These are phyloP conservation scores for Phyllostomus discolor DNA, from an alignment of 2,113 vertebrate species.

Conservation along the genomic window DNA sequence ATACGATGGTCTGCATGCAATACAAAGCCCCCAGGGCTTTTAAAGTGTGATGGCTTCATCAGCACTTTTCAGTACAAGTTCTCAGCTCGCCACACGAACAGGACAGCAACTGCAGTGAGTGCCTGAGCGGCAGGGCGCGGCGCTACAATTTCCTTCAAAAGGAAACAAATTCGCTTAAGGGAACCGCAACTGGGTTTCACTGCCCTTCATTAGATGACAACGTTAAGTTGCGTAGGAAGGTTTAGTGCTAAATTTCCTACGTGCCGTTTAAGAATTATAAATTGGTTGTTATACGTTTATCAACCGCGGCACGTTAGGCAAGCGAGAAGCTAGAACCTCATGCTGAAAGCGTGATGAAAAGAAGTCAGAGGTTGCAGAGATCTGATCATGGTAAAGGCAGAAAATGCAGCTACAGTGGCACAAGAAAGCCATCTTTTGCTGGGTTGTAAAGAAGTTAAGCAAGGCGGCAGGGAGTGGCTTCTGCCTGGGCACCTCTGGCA, in stretches of 20 bases:
- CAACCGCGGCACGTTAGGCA: background rate
- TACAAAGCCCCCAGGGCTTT: background rate
- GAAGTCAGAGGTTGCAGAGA: background rate
- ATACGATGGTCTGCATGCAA: background rate
- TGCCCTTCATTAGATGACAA: slow-evolving; percentile 20
- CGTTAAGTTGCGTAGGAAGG: background rate
- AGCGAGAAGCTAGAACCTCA: background rate
- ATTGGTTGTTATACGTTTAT: background rate
- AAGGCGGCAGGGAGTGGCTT: background rate
- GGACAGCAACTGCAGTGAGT: background rate
- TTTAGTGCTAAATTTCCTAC: background rate
- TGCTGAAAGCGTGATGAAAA: background rate
- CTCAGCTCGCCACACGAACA: slow-evolving; percentile 20
- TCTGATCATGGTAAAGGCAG: background rate
- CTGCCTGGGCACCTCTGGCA: background rate
- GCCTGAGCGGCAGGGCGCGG: slow-evolving; percentile 21
- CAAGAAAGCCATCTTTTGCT: background rate
- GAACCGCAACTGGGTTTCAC: background rate
- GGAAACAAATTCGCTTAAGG: slow-evolving; percentile 29
- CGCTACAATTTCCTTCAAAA: slow-evolving; percentile 21
- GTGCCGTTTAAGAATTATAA: background rate
- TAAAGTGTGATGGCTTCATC: background rate
- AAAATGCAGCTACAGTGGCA: background rate
- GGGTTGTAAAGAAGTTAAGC: background rate
- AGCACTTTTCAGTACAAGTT: slow-evolving; percentile 40